Evolutionary conservation across 2,888 invertebrate species (phyloP).

Genomic region (Rhaphigaster nebulosa): DNA sequence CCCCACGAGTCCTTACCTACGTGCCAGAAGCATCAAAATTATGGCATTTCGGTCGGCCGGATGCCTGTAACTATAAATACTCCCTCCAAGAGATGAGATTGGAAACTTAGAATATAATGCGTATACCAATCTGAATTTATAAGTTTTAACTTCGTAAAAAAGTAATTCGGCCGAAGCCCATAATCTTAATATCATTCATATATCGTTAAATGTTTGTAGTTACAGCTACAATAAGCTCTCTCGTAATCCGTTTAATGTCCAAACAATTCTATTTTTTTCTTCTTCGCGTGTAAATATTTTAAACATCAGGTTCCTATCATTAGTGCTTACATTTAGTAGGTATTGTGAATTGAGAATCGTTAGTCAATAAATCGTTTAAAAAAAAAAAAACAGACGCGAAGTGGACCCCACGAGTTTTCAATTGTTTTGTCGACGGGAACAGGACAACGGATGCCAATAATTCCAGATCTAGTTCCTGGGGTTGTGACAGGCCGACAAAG

Average conservation of each 20-base stretch:
- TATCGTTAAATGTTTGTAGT: background rate
- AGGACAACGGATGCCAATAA: conserved; percentile 50
- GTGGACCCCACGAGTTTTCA: conserved; percentile 25
- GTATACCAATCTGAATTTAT: too few relatives aligned
- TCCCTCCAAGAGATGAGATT: too few relatives aligned
- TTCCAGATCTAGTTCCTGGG: conserved; percentile 42
- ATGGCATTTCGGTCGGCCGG: too few relatives aligned
- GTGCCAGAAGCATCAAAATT: too few relatives aligned
- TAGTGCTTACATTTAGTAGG: background rate
- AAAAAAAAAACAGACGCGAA: background rate
- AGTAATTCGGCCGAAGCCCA: background rate
- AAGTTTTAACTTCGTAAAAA: background rate
- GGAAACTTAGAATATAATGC: too few relatives aligned
- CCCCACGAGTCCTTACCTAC: too few relatives aligned
- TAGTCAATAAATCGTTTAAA: background rate
- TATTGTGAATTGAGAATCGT: background rate
- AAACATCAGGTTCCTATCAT: background rate
- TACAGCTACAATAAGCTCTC: background rate
- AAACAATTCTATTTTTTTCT: background rate
- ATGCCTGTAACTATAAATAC: too few relatives aligned
- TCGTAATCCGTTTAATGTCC: background rate
- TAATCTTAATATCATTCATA: background rate
- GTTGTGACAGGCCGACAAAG: conserved; percentile 50
- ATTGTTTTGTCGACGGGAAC: conserved; percentile 33
- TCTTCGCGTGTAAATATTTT: too few relatives aligned